Evolutionary conservation across 2,888 invertebrate species (phyloP), one percentile per base, ranked within the genome.

Genomic region (Lagria hirta): DNA sequence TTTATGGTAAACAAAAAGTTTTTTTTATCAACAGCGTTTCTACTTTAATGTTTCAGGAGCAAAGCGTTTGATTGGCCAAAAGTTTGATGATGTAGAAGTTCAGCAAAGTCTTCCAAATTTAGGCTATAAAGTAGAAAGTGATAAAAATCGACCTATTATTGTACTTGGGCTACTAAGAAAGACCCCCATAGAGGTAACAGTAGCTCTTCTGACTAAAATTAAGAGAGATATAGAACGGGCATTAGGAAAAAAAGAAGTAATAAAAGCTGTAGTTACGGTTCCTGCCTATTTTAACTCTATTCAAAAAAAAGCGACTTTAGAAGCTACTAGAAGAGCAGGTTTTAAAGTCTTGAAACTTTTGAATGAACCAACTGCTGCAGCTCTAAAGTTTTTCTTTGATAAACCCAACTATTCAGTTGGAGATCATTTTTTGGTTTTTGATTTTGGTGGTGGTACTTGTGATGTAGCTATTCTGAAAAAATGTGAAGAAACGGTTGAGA

Each of bases 371-470:
- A 60, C 58, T 1, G 61, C 61, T 3, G 57, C 62, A 1, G 59
- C 61, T 8, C 16, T 60, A 5, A 34, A 36, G n/a, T 45, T 47
- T 10, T 24, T 10, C 7, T 11, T 8, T 8, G 48, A 45, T 3
- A 24, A 41, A 10, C 48, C 46, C 23, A 38, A 21, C 14, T 52
- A 51, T 17, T 41, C 56, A 12, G n/a, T n/a, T n/a, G n/a, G n/a
- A n/a, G n/a, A n/a, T n/a, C n/a, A n/a, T n/a, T n/a, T n/a, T n/a
- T 21, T 57, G 5, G 57, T 60, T 23, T 60, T 50, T 28, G 61
- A 61, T 43, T 50, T 60, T 11, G 61, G 59, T 3, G 59, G 60
- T 4, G 60, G 60, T 11, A 61, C 61, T 2, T 57, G 59, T 21
- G 60, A 61, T 22, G 55, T 61, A 3, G 57, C 60, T 2, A 48